Base-by-base conservation (phyloP, 2,888 invertebrate genomes). In the Synanthedon myopaeformis region DNA sequence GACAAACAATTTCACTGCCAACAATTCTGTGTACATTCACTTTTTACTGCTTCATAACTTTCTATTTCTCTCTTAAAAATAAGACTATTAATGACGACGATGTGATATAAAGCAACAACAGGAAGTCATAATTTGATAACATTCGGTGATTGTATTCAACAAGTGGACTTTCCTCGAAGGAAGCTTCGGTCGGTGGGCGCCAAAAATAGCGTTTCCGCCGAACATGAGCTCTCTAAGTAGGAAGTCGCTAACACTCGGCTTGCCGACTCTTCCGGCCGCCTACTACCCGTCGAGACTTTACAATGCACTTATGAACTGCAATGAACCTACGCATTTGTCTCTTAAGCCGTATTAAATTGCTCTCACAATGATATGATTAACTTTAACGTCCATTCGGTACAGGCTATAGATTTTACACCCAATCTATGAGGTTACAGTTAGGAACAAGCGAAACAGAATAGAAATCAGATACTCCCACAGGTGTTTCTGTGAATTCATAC, bases 161-260 rank as follows among this genome's bases (percentile, higher is more conserved):
- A 71, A 72, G 71, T 71, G 72, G 73, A 82, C 86, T 86, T 87
- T 87, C 86, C 82, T 82, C 80, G 60, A 70, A 82, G 84, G 86
- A 87, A 85, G 76, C 79, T 61, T 58, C 79, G 71, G 62, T 57
- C 79, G 71, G 81, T 79, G 82, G 80, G 82, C 83, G 81, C 87
- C 86, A 80, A 85, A 87, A 87, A 87, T 86, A 87, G 87, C 76
- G 76, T 79, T 82, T 87, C 87, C 87, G 86, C 65, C 73, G 72
- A 76, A 73, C 71, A 70, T 65, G 66, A 70, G 70, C 74, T 66
- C 75, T 77, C 75, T 86, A 87, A 86, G 86, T 84, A 86, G 86
- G 86, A 87, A 86, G 84, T 79, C 76, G 72, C 76, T 73, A 76
- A 76, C 76, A 70, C 78, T 77, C 71, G 71, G 65, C 76, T 28